Percentiles rank a stretch among this genome's conserved stretches.
These are phyloP conservation scores for Cassiopea andromeda DNA, from an alignment of 30 jellyfish, hydroid and myxozoan species.

Conservation along the genomic window DNA sequence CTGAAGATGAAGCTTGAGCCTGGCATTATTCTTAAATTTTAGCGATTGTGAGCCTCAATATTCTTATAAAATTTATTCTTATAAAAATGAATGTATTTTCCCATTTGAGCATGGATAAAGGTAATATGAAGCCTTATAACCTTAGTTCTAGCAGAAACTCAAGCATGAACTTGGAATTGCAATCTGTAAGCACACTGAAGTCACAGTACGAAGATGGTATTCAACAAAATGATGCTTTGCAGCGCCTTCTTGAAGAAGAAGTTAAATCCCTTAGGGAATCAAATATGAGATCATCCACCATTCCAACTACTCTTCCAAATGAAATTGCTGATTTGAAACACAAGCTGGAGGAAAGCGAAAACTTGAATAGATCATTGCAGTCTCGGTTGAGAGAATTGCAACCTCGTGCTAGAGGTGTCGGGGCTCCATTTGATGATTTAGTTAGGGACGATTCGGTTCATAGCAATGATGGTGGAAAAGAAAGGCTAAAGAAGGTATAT, in stretches of 20 bases:
- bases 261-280: constrained; percentile 15
- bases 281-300: background rate
- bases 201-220: constrained; percentile 75
- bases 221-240: constrained; percentile 75
- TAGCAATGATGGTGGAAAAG: background rate
- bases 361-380: constrained; percentile 67
- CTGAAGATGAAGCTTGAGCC: no score
- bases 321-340: constrained; percentile 27
- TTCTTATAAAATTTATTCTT: no score
- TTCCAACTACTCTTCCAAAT: background rate
- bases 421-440: constrained; percentile 27
- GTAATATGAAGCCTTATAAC: no score
- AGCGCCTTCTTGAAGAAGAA: constrained; percentile 66
- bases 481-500: constrained; percentile 12
- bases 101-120: no score
- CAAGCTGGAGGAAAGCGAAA: constrained; percentile 64
- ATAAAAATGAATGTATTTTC: no score
- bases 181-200: constrained; percentile 54
- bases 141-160: constrained; percentile 1
- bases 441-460: background rate
- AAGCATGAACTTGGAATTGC: constrained; percentile 28
- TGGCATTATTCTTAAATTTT: no score
- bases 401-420: constrained; percentile 69
- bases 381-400: constrained; percentile 53
- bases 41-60: no score